phyloP scores from a whole-genome alignment of 2,797 vertebrate species.

The Balearica regulorum region DNA sequence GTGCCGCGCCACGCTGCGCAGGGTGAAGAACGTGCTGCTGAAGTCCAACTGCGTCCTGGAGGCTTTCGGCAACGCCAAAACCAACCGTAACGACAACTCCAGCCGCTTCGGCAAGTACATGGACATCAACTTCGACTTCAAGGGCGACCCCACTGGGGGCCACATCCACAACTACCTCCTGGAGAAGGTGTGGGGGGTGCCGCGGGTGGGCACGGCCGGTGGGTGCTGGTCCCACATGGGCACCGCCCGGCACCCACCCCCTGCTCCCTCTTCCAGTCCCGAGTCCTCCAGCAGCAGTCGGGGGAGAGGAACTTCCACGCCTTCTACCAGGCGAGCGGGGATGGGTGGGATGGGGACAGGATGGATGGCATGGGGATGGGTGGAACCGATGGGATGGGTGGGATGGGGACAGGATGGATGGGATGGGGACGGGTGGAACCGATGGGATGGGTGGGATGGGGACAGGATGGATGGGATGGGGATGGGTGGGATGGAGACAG shows the following conservation, averaged over 20 bases:
- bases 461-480: too few relatives aligned
- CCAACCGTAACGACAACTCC: conserved; percentile 94
- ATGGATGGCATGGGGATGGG: too few relatives aligned
- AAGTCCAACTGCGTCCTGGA: conserved; percentile 93
- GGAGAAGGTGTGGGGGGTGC: conserved; percentile 81
- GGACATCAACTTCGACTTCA: conserved; percentile 97
- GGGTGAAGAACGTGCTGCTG: conserved; percentile 90
- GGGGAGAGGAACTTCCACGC: conserved; percentile 95
- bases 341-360: background rate
- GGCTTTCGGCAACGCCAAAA: conserved; percentile 92
- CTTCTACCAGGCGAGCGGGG: conserved; percentile 85
- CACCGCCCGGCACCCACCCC: background rate
- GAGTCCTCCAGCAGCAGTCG: conserved; percentile 87
- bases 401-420: too few relatives aligned
- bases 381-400: background rate
- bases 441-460: too few relatives aligned
- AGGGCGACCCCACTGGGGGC: conserved; percentile 90
- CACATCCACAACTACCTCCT: conserved; percentile 96
- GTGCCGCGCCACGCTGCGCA: background rate
- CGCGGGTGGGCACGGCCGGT: fast-evolving
- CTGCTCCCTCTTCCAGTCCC: conserved; percentile 77
- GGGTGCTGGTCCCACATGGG: fast-evolving
- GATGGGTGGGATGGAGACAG: too few relatives aligned
- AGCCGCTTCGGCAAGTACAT: conserved; percentile 96
- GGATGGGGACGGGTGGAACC: too few relatives aligned